These are phyloP conservation scores for Callipepla squamata DNA, from an alignment of 2,113 vertebrate species.

Conservation along the genomic window DNA sequence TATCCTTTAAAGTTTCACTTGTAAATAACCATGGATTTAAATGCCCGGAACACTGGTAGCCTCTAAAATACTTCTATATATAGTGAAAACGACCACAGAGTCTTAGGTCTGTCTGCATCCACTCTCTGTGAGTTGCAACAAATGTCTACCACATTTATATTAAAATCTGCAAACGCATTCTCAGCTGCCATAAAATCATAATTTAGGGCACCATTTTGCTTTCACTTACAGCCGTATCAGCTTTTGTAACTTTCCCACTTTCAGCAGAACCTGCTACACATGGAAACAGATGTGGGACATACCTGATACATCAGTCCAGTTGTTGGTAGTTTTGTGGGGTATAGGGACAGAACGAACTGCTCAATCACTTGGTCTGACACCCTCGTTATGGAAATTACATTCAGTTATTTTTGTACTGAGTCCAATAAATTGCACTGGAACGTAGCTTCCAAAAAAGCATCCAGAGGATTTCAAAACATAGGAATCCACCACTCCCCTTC, in stretches of 20 bases:
- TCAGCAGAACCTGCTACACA: not conserved
- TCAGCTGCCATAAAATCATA: not conserved
- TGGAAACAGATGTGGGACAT: not conserved
- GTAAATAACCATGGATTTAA: slow-evolving; percentile 31
- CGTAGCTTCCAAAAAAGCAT: not conserved
- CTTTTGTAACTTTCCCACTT: not conserved
- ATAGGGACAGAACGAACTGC: not conserved
- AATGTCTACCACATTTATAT: not conserved
- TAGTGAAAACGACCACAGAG: not conserved
- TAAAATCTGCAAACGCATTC: slow-evolving; percentile 18
- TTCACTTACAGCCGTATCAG: not conserved
- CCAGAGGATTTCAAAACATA: not conserved
- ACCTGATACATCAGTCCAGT: not conserved
- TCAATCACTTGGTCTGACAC: not conserved
- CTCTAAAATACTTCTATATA: not conserved
- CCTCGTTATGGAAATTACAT: not conserved
- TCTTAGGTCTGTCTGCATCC: not conserved
- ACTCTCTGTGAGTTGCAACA: not conserved
- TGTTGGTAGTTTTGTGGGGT: not conserved
- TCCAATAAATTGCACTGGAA: not conserved
- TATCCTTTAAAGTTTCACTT: slow-evolving; percentile 17
- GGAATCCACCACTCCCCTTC: not conserved
- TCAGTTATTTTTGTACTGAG: not conserved
- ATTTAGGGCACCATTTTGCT: not conserved
- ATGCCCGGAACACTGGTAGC: not conserved